Conservation (phyloP, 2,888 invertebrate species). For the Brachyopa scutellaris region DNA sequence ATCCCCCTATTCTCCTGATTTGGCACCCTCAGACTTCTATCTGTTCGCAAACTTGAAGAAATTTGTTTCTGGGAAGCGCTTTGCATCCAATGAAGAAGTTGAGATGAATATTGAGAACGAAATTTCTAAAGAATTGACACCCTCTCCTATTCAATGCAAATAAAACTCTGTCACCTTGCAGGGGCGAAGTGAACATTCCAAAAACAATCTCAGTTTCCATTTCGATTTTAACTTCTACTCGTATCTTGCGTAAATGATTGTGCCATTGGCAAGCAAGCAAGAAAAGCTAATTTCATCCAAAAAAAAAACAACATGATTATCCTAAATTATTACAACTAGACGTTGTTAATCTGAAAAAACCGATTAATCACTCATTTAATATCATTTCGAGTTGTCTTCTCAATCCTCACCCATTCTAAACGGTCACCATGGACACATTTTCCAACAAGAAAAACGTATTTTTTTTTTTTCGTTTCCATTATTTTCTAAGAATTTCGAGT, state of each 20-base stretch:
- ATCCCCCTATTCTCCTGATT: no score
- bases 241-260: conserved; percentile 24
- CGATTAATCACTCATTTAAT: conserved; percentile 59
- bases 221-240: conserved; percentile 24
- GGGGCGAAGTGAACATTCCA: no score
- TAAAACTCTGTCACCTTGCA: no score
- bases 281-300: not conserved
- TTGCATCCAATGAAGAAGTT: no score
- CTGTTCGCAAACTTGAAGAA: no score
- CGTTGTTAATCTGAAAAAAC: conserved; percentile 46
- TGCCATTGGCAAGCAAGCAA: conserved; percentile 14
- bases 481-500: not conserved
- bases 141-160: no score
- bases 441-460: conserved; percentile 21
- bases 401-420: not conserved
- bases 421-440: conserved; percentile 15
- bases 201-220: conserved; percentile 13
- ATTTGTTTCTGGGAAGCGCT: no score
- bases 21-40: no score
- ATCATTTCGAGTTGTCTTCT: not conserved
- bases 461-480: no score
- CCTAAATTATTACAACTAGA: conserved; percentile 51
- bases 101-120: no score
- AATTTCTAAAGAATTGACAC: no score
- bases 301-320: conserved; percentile 20